phyloP scores from a whole-genome alignment of 2,113 vertebrate species.

The Laticauda colubrina region DNA sequence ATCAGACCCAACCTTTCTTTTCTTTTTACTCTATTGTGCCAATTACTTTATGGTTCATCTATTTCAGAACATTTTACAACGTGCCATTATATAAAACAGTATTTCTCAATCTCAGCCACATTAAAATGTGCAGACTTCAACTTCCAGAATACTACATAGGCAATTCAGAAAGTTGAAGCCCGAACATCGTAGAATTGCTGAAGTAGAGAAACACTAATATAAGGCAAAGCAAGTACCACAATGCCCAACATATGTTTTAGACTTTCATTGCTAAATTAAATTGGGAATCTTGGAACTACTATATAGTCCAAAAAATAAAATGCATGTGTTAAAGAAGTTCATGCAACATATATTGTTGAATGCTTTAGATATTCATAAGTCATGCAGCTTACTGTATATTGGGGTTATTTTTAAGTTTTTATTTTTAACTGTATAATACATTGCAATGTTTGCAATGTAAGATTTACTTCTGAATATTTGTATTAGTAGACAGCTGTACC shows the following conservation, averaged over 20 bases:
- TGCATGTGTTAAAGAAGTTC: neutral
- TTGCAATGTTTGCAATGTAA: constrained; percentile 52
- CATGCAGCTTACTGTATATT: neutral
- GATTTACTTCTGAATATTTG: constrained; percentile 71
- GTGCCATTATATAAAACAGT: neutral
- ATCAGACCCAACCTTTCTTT: neutral
- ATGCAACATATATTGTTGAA: neutral
- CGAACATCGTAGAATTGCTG: neutral
- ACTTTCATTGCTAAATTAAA: neutral
- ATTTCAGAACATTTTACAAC: neutral
- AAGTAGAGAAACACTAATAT: neutral
- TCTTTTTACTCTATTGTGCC: neutral
- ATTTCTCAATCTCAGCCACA: neutral
- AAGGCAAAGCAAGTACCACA: neutral
- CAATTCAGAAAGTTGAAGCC: neutral
- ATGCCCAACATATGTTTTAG: neutral
- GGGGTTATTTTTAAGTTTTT: constrained; percentile 22
- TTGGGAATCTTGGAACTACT: neutral
- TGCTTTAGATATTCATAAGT: neutral
- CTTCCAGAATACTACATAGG: neutral
- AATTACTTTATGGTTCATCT: neutral
- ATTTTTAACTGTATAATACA: constrained; percentile 38
- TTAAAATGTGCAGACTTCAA: neutral
- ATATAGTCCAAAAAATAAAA: neutral
- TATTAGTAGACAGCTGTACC: constrained; percentile 66